phyloP scores from a whole-genome alignment of 2,888 invertebrate genomes.

The Parelbella ahira region DNA sequence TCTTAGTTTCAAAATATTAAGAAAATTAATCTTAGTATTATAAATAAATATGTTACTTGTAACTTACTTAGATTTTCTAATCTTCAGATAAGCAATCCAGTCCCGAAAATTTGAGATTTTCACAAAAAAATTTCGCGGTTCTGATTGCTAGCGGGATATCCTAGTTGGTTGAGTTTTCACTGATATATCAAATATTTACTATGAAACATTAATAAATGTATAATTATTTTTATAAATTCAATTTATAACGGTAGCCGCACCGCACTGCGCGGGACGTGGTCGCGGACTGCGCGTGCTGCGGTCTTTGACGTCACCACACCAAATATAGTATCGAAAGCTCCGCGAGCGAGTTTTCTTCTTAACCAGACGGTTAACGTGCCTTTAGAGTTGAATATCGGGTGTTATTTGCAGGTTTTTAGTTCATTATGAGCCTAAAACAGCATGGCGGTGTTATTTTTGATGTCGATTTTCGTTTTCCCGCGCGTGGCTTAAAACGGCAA shows the following conservation, averaged over 20 bases:
- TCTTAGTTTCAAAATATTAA: too few species aligned
- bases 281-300: constrained; percentile 63
- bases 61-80: constrained; percentile 19
- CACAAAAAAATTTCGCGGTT: constrained; percentile 26
- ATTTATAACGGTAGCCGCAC: constrained; percentile 41
- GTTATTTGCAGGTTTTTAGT: constrained; percentile 32
- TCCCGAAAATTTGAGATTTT: constrained; percentile 38
- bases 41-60: too few species aligned
- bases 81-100: constrained; percentile 43
- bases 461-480: constrained; percentile 66
- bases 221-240: constrained; percentile 25
- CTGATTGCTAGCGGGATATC: not conserved
- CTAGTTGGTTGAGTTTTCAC: constrained; percentile 5
- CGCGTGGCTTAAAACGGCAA: constrained; percentile 76
- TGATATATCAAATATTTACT: constrained; percentile 13
- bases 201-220: constrained; percentile 22
- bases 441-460: constrained; percentile 74
- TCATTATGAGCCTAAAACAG: constrained; percentile 51
- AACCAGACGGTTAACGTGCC: constrained; percentile 6
- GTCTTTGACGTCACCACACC: constrained; percentile 60
- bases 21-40: too few species aligned
- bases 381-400: constrained; percentile 38
- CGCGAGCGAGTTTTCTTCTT: constrained; percentile 40
- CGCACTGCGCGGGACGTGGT: constrained; percentile 58
- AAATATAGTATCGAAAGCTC: constrained; percentile 55